Evolutionary conservation across 2,888 invertebrate species (phyloP), one percentile per base, ranked within the genome.

Genomic region (Drosophila macrospina): DNA sequence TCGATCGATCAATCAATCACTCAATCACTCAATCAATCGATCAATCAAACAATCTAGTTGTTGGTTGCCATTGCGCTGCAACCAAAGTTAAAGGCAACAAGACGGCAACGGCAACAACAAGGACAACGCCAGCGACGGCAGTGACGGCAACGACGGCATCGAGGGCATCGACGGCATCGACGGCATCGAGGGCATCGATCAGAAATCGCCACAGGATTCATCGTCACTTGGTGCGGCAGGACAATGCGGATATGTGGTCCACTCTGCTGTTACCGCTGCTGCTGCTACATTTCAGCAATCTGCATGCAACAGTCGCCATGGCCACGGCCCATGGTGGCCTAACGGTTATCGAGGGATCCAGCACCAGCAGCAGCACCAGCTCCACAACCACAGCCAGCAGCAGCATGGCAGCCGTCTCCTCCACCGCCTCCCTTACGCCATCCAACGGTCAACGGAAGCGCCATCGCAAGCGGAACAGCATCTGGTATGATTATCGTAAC

Each of bases 381-480:
- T n/a, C 24, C 16, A 47, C 32, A 50, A 26, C 20, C 8, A 11
- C 11, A 34, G 39, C 11, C 36, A 47, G 11, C 47, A 69, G 48
- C 42, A 32, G 28, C 11, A 26, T 11, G 10, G 52, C 8, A 13
- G 1, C 30, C 16, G 16, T n/a, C n/a, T 28, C 61, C 1, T 6
- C 28, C 2, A 34, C 39, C 8, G 2, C n/a, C 0, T 2, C 34
- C 34, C 30, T 39, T 55, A 34, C 3, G 8, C 1, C 50, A 39
- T 36, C 30, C 11, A 37, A 34, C 26, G 42, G 48, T 0, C 71
- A 69, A 55, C 80, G 90, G 61, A 91, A 90, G 64, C 90, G 90
- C 5, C 90, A 90, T 55, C 88, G 90, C 54, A 90, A 90, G 61
- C 84, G 90, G 20, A 90, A 90, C 42, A 90, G 91, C 74, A 89